These are phyloP conservation scores for Empis livida DNA, from an alignment of 2,888 invertebrate genomes.

Conservation along the genomic window DNA sequence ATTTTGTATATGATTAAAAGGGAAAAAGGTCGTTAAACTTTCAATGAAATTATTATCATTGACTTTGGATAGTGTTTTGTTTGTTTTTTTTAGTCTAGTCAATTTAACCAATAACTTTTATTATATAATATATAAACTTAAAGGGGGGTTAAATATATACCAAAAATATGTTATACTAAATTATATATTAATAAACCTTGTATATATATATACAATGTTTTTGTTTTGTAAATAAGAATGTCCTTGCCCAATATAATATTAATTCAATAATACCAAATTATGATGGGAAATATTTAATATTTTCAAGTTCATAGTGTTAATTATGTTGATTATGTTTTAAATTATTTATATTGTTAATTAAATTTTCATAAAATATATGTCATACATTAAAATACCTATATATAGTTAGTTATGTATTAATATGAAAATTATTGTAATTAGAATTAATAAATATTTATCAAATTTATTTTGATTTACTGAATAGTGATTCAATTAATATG, in stretches of 20 bases:
- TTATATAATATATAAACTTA: too few relatives aligned
- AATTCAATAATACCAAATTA: not conserved
- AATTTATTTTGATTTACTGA: too few relatives aligned
- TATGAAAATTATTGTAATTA: too few relatives aligned
- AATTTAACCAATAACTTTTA: not conserved
- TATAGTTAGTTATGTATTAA: too few relatives aligned
- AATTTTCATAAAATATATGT: too few relatives aligned
- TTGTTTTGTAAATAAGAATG: not conserved
- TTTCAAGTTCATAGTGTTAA: too few relatives aligned
- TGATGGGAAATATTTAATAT: too few relatives aligned
- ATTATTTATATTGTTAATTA: too few relatives aligned
- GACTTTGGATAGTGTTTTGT: slow-evolving; percentile 9
- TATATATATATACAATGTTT: not conserved
- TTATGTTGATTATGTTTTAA: too few relatives aligned
- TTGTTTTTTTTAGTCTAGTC: not conserved
- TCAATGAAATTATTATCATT: slow-evolving; percentile 16
- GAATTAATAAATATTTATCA: too few relatives aligned
- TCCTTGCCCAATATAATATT: not conserved
- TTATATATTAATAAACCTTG: not conserved
- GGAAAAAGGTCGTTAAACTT: slow-evolving; percentile 14
- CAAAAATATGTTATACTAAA: not conserved
- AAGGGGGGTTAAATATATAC: not conserved
- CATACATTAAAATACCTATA: too few relatives aligned
- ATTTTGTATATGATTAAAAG: not conserved
- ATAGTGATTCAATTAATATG: too few relatives aligned